phyloP scores from a whole-genome alignment of 2,888 invertebrate species.

The Philereme vetulata region DNA sequence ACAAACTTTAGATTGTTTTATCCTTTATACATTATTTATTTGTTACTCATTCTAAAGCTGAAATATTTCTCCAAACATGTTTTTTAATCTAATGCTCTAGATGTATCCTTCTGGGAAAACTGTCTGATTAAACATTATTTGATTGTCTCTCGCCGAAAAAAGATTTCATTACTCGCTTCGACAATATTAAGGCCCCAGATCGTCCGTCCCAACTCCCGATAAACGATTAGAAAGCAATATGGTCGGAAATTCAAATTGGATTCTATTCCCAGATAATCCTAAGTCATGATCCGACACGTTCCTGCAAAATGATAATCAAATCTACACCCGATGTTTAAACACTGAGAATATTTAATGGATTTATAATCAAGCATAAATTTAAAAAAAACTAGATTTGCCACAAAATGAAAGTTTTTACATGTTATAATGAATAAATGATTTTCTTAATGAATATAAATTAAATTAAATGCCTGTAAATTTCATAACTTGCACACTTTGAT shows the following conservation, averaged over 20 bases:
- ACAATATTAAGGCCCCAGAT: conserved; percentile 36
- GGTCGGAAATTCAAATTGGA: conserved; percentile 49
- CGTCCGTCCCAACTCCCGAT: conserved; percentile 39
- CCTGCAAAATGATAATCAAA: conserved; percentile 27
- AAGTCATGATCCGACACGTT: conserved; percentile 37
- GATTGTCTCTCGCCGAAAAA: conserved; percentile 39
- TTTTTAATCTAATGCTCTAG: too few relatives aligned
- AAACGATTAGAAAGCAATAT: conserved; percentile 52
- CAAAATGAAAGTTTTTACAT: conserved; percentile 17
- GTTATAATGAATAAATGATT: conserved; percentile 9
- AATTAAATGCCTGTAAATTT: conserved; percentile 15
- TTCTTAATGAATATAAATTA: conserved; percentile 6
- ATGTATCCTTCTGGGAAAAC: background rate
- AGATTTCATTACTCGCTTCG: conserved; percentile 44
- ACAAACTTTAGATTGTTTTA: too few relatives aligned
- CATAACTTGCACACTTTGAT: conserved; percentile 19
- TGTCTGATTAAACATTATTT: conserved; percentile 16
- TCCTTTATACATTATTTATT: too few relatives aligned
- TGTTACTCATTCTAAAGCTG: too few relatives aligned
- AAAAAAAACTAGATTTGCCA: too few relatives aligned
- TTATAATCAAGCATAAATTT: too few relatives aligned
- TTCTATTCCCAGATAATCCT: conserved; percentile 46
- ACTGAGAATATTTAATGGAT: background rate
- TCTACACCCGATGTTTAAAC: conserved; percentile 10
- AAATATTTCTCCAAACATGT: too few relatives aligned